phyloP scores from a whole-genome alignment of 2,113 vertebrate genomes.

The Pituophis catenifer region DNA sequence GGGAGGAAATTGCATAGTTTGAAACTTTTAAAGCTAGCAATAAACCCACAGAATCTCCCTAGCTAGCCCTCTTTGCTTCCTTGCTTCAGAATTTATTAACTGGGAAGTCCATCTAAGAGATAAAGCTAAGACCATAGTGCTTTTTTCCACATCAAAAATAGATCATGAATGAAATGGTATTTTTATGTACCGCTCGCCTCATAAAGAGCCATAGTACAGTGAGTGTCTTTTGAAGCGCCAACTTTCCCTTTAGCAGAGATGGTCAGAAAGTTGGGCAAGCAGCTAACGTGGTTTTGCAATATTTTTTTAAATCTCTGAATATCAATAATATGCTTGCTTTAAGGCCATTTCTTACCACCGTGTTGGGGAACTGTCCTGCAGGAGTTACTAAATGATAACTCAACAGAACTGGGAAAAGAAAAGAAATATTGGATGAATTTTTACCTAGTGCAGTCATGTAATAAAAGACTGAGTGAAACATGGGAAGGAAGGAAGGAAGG shows the following conservation, averaged over 20 bases:
- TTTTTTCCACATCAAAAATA: not conserved
- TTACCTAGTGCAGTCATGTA: not conserved
- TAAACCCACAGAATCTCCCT: conserved; percentile 44
- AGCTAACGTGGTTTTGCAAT: not conserved
- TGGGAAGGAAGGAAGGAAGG: not conserved
- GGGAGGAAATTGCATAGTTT: conserved; percentile 73
- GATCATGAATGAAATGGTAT: not conserved
- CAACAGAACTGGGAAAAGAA: not conserved
- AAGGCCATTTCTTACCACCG: not conserved
- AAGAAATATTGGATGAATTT: not conserved
- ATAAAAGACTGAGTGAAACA: not conserved
- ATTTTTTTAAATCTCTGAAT: not conserved
- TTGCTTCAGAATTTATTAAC: conserved; percentile 51
- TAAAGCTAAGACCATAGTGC: not conserved
- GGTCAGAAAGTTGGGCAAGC: not conserved
- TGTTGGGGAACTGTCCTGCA: not conserved
- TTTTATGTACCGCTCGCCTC: not conserved
- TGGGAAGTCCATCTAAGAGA: conserved; percentile 24
- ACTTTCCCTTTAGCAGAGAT: not conserved
- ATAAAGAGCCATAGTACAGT: not conserved
- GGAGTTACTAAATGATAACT: not conserved
- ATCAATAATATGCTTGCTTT: not conserved
- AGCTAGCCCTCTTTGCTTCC: conserved; percentile 5
- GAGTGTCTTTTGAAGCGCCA: not conserved
- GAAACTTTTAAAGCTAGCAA: conserved; percentile 44